Conservation (phyloP, 2,113 vertebrate species). For the Eupsittula cactorum region DNA sequence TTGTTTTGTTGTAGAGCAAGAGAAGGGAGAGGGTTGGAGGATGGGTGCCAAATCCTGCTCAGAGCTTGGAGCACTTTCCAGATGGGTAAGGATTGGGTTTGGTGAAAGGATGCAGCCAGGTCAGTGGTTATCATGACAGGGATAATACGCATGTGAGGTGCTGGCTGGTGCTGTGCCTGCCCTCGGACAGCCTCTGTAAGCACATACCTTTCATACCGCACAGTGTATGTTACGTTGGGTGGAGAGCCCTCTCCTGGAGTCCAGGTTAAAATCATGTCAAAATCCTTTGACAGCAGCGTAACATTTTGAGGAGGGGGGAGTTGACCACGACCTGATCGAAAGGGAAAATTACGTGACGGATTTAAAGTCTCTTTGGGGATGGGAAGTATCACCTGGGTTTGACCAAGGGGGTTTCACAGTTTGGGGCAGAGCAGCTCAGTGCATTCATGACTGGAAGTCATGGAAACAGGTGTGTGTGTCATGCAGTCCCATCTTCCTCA, state of each 20-base stretch:
- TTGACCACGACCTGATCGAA: conserved; percentile 2
- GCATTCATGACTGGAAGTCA: background rate
- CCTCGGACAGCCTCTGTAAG: background rate
- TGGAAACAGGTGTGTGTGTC: background rate
- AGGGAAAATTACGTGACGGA: background rate
- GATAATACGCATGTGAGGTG: background rate
- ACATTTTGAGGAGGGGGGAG: conserved; percentile 67
- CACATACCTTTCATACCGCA: conserved; percentile 66
- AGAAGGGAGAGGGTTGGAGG: background rate
- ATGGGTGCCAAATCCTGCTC: background rate
- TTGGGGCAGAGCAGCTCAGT: background rate
- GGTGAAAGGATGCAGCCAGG: background rate
- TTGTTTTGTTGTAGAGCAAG: background rate
- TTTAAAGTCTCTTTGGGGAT: background rate
- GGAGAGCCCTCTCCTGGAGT: conserved; percentile 51
- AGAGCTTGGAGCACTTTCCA: background rate
- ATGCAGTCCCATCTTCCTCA: background rate
- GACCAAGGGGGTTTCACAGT: background rate
- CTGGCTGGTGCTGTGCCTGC: background rate
- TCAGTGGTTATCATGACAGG: background rate
- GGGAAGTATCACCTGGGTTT: background rate
- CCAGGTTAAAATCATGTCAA: conserved; percentile 73
- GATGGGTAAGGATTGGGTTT: background rate
- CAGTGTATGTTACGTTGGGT: conserved; percentile 49
- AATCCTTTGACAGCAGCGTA: conserved; percentile 62